phyloP scores from a whole-genome alignment of 1,140 invertebrate species.

The Halyomorpha halys region DNA sequence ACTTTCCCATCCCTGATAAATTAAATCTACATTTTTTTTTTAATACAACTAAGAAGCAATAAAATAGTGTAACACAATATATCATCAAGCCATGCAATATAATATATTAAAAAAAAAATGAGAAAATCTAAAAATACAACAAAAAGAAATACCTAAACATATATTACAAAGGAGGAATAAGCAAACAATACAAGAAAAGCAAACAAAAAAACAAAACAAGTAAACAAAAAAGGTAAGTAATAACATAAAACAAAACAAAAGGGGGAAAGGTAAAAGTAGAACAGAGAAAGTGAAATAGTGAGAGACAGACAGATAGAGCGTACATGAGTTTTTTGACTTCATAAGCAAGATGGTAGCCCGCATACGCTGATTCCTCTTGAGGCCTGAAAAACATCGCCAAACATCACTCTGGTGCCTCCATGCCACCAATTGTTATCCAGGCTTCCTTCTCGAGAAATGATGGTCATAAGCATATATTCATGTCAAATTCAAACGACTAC shows the following conservation, averaged over 20 bases:
- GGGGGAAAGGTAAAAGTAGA: conserved; percentile 17
- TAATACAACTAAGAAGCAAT: too few relatives aligned
- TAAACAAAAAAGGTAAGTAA: too few relatives aligned
- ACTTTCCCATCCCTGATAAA: too few relatives aligned
- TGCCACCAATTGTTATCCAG: conserved; percentile 10
- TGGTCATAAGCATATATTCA: conserved; percentile 6
- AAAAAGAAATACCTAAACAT: too few relatives aligned
- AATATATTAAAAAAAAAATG: too few relatives aligned
- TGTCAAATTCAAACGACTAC: too few relatives aligned
- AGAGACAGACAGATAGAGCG: conserved; percentile 39
- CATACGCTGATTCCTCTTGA: conserved; percentile 79
- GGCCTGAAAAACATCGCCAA: conserved; percentile 46
- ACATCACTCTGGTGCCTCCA: conserved; percentile 18
- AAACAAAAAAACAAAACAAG: neutral
- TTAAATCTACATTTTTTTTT: too few relatives aligned
- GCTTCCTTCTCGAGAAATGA: conserved; percentile 6
- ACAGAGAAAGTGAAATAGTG: conserved; percentile 29
- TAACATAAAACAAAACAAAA: conserved; percentile 12
- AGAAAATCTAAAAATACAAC: too few relatives aligned
- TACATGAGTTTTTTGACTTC: conserved; percentile 99
- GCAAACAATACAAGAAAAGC: too few relatives aligned
- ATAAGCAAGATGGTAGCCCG: conserved; percentile 96
- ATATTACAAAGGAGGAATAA: too few relatives aligned
- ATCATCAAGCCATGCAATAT: too few relatives aligned
- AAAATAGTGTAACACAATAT: too few relatives aligned